Conservation (phyloP, 1,140 invertebrate genomes). For the Hyles vespertilio region DNA sequence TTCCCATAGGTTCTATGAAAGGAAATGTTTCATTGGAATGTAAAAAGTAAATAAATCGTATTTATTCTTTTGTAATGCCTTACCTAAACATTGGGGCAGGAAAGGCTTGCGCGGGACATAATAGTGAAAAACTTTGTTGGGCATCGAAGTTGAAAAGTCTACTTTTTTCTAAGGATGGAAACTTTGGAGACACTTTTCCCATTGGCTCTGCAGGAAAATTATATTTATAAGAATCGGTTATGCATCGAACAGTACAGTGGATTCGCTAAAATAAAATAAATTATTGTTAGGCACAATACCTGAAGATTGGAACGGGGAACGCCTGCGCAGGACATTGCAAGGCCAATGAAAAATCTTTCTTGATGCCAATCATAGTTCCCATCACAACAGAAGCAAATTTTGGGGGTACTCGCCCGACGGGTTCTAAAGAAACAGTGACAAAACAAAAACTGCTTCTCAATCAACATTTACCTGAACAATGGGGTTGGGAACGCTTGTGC, state of each 20-base stretch:
- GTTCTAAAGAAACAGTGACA: conserved; percentile 73
- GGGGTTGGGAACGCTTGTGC: conserved; percentile 85
- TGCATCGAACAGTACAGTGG: neutral
- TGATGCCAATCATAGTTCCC: conserved; percentile 70
- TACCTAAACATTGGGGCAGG: conserved; percentile 79
- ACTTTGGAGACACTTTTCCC: conserved; percentile 80
- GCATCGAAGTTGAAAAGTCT: conserved; percentile 74
- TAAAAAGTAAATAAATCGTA: conserved; percentile 3
- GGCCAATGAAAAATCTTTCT: conserved; percentile 63
- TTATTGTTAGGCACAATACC: conserved; percentile 71
- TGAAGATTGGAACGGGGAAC: conserved; percentile 83
- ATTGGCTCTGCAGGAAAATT: conserved; percentile 66
- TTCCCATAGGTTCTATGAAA: conserved; percentile 76
- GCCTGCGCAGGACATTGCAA: conserved; percentile 83
- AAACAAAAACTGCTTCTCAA: conserved; percentile 39
- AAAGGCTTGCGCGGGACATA: conserved; percentile 78
- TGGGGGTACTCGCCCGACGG: conserved; percentile 82
- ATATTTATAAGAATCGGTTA: conserved; percentile 4
- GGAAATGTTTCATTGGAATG: conserved; percentile 29
- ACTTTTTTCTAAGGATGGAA: conserved; percentile 80
- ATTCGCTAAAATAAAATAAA: conserved; percentile 3
- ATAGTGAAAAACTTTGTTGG: conserved; percentile 51
- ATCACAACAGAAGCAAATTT: conserved; percentile 78
- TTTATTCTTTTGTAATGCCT: conserved; percentile 22
- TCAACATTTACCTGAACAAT: conserved; percentile 76